Conservation (phyloP, 2,113 vertebrate genomes). For the Stigmatopora nigra region DNA sequence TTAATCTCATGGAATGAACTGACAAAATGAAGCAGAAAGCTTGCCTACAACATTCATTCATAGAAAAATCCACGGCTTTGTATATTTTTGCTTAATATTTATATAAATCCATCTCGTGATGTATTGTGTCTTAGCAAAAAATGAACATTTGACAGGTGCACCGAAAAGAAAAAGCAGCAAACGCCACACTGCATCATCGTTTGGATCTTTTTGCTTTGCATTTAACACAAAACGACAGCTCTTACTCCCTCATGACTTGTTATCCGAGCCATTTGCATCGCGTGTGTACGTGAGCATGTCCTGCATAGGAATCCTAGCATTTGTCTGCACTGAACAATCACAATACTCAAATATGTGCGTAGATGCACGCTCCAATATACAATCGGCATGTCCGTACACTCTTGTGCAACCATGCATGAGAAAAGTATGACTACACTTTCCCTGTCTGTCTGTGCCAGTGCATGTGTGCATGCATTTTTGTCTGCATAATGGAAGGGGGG, state of each 20-base stretch:
- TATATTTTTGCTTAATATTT: not conserved
- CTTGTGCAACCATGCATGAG: conserved; percentile 36
- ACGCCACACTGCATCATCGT: conserved; percentile 35
- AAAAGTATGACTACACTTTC: conserved; percentile 45
- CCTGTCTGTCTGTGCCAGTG: conserved; percentile 28
- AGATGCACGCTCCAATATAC: conserved; percentile 24
- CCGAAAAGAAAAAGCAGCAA: conserved; percentile 16
- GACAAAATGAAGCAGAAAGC: not conserved
- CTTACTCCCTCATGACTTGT: conserved; percentile 22
- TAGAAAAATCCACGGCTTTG: not conserved
- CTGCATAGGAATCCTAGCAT: conserved; percentile 17
- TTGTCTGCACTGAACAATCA: conserved; percentile 18
- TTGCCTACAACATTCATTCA: conserved; percentile 4
- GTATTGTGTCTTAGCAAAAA: not conserved
- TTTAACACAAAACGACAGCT: conserved; percentile 57
- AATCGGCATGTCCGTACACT: not conserved
- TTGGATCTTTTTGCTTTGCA: conserved; percentile 43
- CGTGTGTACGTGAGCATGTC: conserved; percentile 28
- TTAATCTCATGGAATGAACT: conserved; percentile 11
- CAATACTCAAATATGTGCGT: conserved; percentile 21
- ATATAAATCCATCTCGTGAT: not conserved
- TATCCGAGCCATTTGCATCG: conserved; percentile 24
- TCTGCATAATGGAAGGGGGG: conserved; percentile 39
- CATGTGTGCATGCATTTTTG: conserved; percentile 37
- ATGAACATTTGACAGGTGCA: conserved; percentile 8